phyloP scores from a whole-genome alignment of 2,888 invertebrate genomes.

The Hydrotaea cyrtoneurina region DNA sequence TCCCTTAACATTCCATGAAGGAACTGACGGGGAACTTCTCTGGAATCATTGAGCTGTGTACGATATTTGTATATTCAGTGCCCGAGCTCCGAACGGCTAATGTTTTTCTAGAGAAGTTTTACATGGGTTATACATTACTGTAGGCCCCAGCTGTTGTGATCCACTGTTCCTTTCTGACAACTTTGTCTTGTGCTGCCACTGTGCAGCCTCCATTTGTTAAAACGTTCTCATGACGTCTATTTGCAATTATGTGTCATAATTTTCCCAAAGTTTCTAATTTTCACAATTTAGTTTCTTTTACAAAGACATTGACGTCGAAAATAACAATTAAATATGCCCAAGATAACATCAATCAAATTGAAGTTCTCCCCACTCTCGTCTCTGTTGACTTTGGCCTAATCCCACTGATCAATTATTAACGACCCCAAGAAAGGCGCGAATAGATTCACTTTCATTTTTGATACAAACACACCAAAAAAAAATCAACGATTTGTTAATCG shows the following conservation, averaged over 20 bases:
- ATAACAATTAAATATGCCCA: conserved; percentile 29
- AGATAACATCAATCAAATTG: conserved; percentile 32
- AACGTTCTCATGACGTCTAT: background rate
- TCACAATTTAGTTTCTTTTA: background rate
- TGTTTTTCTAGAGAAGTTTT: too few species aligned
- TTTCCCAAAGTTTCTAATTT: background rate
- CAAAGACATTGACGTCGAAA: conserved; percentile 25
- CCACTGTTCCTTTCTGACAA: too few species aligned
- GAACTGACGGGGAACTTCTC: too few species aligned
- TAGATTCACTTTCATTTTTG: conserved; percentile 40
- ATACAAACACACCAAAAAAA: conserved; percentile 23
- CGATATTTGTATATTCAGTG: too few species aligned
- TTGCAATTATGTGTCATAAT: background rate
- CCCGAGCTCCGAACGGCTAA: too few species aligned
- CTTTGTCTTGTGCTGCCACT: too few species aligned
- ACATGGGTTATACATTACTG: too few species aligned
- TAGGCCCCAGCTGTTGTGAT: too few species aligned
- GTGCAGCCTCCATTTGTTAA: too few species aligned
- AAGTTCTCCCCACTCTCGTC: conserved; percentile 3
- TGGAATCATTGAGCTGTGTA: too few species aligned
- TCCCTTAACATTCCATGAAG: too few species aligned
- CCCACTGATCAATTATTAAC: conserved; percentile 24
- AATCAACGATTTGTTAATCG: conserved; percentile 30
- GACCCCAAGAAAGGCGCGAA: background rate
- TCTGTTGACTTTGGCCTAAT: background rate